Evolutionary conservation across 2,113 vertebrate genomes (phyloP), one percentile per base, ranked within the genome.

Genomic region (Uria aalge): DNA sequence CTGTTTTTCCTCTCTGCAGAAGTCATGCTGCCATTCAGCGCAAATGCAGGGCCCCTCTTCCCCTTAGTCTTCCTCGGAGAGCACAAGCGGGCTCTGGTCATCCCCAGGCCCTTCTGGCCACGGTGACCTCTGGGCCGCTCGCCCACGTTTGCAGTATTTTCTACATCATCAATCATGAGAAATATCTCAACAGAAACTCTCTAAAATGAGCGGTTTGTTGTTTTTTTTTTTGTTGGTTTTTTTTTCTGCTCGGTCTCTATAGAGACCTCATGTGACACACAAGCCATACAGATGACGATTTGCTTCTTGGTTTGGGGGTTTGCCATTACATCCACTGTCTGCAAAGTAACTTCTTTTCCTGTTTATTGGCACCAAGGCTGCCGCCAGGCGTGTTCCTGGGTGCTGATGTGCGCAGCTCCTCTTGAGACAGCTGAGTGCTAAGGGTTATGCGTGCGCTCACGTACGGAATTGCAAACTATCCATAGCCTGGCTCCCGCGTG

Each of bases 71-170:
- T 78, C 50, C 48, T 75, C 3, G 0, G 47, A 13, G 41, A 45
- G 40, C 38, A 6, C 2, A 0, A 12, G 0, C 2, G 20, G 9
- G 47, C 15, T 38, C 69, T 8, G 38, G 12, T 23, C 5, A 6
- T 12, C 2, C 60, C n/a, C 79, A 18, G 52, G 53, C 64, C 62
- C 80, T 59, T 7, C 55, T 34, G 81, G 22, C 66, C 48, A 17
- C 0, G 0, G 43, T 30, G 78, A 16, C 45, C 67, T 22, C 67
- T 5, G 71, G 43, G 45, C 22, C 72, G 56, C 66, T 91, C 62
- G 8, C 34, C 40, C 53, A 2, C 3, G 17, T 22, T 24, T 26
- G 22, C 45, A 60, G 18, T 0, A 27, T 57, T 79, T 63, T 48
- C 85, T 66, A 30, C 50, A 60, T 15, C 84, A 53, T 38, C 50